A percentile compares a stretch with the other conserved stretches of the same genome.
phyloP scores from a whole-genome alignment of 2,888 invertebrate genomes.

The Fragum whitleyi region DNA sequence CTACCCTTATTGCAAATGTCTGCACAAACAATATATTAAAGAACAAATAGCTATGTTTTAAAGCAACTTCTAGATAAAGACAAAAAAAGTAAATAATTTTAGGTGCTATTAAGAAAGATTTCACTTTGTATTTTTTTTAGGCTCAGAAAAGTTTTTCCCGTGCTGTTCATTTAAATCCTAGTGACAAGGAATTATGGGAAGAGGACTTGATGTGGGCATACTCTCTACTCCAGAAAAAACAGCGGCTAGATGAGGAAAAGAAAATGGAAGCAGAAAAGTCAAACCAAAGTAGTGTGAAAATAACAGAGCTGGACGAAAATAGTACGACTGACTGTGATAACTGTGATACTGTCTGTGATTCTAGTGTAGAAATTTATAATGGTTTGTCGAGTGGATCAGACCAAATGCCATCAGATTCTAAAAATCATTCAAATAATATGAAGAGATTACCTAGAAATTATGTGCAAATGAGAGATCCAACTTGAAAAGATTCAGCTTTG shows the following conservation, averaged over 20 bases:
- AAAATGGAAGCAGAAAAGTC: slow-evolving; percentile 30
- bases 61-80: too few relatives aligned
- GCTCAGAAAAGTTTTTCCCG: slow-evolving; percentile 83
- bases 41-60: too few relatives aligned
- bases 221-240: slow-evolving; percentile 66
- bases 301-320: slow-evolving; percentile 59
- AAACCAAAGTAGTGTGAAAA: slow-evolving; percentile 43
- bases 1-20: too few relatives aligned
- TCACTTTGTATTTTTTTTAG: slow-evolving; percentile 55
- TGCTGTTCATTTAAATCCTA: slow-evolving; percentile 84
- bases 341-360: background rate
- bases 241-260: slow-evolving; percentile 60
- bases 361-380: slow-evolving; percentile 15
- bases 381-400: slow-evolving; percentile 24
- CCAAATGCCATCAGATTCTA: background rate
- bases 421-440: slow-evolving; percentile 14
- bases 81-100: too few relatives aligned
- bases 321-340: slow-evolving; percentile 19
- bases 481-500: too few relatives aligned
- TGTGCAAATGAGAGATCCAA: slow-evolving; percentile 71
- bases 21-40: too few relatives aligned
- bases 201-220: slow-evolving; percentile 83
- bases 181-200: slow-evolving; percentile 82
- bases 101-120: too few relatives aligned
- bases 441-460: slow-evolving; percentile 64